Evolutionary conservation across 2,797 vertebrate species (phyloP).

Genomic region (Benthosema pterotum): DNA sequence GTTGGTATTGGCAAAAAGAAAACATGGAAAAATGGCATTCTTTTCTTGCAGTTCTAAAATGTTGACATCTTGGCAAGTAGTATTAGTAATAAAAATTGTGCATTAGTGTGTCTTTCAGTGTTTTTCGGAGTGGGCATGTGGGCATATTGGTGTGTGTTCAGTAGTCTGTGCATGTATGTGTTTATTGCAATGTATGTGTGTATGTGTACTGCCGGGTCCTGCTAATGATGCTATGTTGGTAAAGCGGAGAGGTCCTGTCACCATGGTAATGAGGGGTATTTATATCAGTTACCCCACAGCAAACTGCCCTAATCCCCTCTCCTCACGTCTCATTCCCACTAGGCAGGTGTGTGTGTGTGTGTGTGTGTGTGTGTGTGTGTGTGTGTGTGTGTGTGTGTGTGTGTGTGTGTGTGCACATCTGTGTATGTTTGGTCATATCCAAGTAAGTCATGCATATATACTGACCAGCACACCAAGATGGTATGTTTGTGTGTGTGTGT

Average conservation of each 20-base stretch:
- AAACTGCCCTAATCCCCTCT: constrained; percentile 66
- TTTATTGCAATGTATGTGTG: constrained; percentile 26
- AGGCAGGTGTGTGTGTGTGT: constrained; percentile 41
- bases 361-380: constrained; percentile 13
- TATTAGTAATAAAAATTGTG: neutral
- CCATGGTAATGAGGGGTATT: constrained; percentile 77
- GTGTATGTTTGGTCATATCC: neutral
- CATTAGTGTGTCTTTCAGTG: neutral
- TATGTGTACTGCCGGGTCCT: constrained; percentile 34
- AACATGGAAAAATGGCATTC: too few relatives aligned
- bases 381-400: neutral
- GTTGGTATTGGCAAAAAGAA: too few relatives aligned
- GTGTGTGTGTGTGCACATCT: too few relatives aligned
- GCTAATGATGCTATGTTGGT: constrained; percentile 76
- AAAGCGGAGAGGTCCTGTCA: constrained; percentile 71
- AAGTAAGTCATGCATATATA: too few relatives aligned
- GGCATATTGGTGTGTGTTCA: constrained; percentile 12
- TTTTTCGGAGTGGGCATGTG: constrained; percentile 6
- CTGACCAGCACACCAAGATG: too few relatives aligned
- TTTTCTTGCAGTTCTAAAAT: too few relatives aligned
- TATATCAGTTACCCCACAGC: constrained; percentile 75
- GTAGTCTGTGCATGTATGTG: constrained; percentile 33
- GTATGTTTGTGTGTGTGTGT: constrained; percentile 17
- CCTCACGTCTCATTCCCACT: constrained; percentile 61
- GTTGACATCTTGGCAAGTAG: too few relatives aligned